Evolutionary conservation across 1,140 invertebrate genomes (phyloP), one percentile per base, ranked within the genome.

Genomic region (Microplitis demolitor): DNA sequence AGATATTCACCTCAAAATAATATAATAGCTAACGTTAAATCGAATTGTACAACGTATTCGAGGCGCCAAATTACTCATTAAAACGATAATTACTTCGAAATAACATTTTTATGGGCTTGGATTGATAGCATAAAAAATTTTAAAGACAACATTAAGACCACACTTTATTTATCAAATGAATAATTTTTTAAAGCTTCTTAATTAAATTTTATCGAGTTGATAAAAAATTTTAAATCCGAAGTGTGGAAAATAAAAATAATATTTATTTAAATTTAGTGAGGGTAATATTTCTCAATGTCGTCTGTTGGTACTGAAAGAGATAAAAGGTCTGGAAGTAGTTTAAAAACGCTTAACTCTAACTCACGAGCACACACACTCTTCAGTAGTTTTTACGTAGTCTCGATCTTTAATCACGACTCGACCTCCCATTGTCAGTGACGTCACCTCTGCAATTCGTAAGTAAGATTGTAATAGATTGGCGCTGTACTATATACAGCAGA

Each of bases 351-450:
- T 24, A 24, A 58, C 8, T 58, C 16, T 4, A 24, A 31, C 24
- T 58, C 24, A 11, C 16, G 5, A 58, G 8, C 24, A 24, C 56
- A 58, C 56, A 54, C 16, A 14, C 16, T 54, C 16, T 58, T 16
- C 9, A 58, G 5, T 8, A 58, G 14, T 58, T 85, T 84, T 79
- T 82, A 81, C 75, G 84, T 79, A 81, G 82, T 83, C 83, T 83
- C 82, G 83, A 85, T 85, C 84, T 85, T 85, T 85, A 85, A 85
- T 85, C 83, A 85, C 84, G 80, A 80, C 83, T 85, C 84, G 83
- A 85, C 84, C 84, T 85, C 82, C 82, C 82, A 84, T 85, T 85
- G 84, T 85, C 83, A 78, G 78, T 85, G 83, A 85, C 84, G 83
- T 85, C 83, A 84, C 83, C 83, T 85, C 79, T 31, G 24, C 56